A percentile compares a stretch with the other conserved stretches of the same genome.
Conservation (phyloP, 2,888 invertebrate species). For the Folsomia candida region DNA sequence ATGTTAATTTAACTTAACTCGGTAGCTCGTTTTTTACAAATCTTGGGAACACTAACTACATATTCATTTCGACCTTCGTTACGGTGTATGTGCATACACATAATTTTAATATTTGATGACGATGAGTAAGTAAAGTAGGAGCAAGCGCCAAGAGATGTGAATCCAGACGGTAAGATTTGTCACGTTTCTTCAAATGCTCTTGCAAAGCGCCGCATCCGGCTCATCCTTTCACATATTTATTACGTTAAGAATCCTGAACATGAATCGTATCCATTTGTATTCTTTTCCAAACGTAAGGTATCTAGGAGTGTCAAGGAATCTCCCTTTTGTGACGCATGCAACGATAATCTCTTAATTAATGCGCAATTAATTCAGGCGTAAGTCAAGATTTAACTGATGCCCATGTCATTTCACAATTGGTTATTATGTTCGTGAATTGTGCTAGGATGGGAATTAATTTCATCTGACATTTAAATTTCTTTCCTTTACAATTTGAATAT, state of each 20-base stretch:
- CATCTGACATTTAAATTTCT: not conserved
- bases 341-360: slow-evolving; percentile 50
- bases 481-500: not conserved
- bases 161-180: not conserved
- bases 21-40: too few species aligned
- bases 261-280: not conserved
- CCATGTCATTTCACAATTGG: slow-evolving; percentile 20
- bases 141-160: not conserved
- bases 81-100: too few species aligned
- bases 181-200: not conserved
- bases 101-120: too few species aligned
- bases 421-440: not conserved
- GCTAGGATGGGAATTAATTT: not conserved
- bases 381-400: slow-evolving; percentile 49
- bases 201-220: not conserved
- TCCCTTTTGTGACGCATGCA: not conserved
- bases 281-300: not conserved
- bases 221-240: not conserved
- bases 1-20: too few species aligned
- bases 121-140: too few species aligned
- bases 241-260: not conserved
- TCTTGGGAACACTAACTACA: too few species aligned
- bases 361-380: slow-evolving; percentile 50
- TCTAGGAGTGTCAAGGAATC: slow-evolving; percentile 7
- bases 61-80: too few species aligned